These are phyloP conservation scores for Graptemys geographica DNA, from an alignment of 2,797 vertebrate species.

Conservation along the genomic window DNA sequence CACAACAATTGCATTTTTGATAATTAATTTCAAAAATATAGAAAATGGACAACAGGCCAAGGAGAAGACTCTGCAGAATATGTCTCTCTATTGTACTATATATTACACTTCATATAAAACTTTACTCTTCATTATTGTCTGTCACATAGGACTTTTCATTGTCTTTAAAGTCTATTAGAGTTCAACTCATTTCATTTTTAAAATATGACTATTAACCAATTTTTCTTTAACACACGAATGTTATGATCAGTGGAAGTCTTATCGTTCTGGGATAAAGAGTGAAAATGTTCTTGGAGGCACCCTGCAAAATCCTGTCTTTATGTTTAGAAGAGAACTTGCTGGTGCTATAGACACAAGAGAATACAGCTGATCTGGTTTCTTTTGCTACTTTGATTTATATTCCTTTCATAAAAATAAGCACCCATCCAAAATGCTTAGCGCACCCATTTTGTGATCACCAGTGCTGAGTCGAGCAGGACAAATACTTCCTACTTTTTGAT, in stretches of 20 bases:
- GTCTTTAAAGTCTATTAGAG: not conserved
- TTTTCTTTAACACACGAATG: not conserved
- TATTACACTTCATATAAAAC: not conserved
- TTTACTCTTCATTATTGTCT: not conserved
- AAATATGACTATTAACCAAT: not conserved
- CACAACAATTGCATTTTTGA: not conserved
- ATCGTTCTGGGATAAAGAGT: not conserved
- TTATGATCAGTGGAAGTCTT: not conserved
- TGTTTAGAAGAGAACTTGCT: not conserved
- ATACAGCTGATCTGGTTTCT: not conserved
- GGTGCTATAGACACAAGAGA: not conserved
- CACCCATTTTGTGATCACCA: not conserved
- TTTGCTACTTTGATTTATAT: not conserved
- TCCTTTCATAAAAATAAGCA: slow-evolving; percentile 1
- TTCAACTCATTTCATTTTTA: slow-evolving; percentile 11
- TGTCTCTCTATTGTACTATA: not conserved
- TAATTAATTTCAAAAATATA: not conserved
- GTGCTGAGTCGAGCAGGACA: not conserved
- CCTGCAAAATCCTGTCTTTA: not conserved
- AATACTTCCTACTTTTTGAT: not conserved
- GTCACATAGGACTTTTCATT: not conserved
- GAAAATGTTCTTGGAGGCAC: not conserved
- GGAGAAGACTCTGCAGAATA: not conserved
- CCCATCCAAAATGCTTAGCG: not conserved
- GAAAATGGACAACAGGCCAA: not conserved